Evolutionary conservation across 2,797 vertebrate genomes (phyloP), one percentile per base, ranked within the genome.

Genomic region (Leuciscus waleckii): DNA sequence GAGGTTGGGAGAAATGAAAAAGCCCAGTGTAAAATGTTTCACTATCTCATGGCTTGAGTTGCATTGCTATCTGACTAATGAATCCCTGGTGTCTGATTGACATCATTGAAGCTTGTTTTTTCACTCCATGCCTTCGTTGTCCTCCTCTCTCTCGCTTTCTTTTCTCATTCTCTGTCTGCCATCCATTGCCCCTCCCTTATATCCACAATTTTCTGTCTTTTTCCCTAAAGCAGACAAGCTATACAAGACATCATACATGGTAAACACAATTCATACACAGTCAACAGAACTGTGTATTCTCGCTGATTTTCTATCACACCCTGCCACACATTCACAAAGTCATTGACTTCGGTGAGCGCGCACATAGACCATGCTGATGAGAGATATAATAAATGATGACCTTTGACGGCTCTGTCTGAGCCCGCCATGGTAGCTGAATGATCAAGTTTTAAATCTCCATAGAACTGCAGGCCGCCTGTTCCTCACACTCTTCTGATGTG

Each of bases 11-110:
- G 65, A 71, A 49, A 58, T 43, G 83, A 88, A 86, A 88, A 87
- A 81, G 88, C 82, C 65, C 76, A 81, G 80, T 79, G 76, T 84
- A 83, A 77, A 84, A 85, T 86, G 86, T 92, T 92, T 93, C 90
- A 79, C 85, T 87, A 88, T 82, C 65, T 86, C 82, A 86, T 58
- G 87, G 83, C 49, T 46, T 89, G 87, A 92, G 76, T 85, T 91
- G 56, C 61, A 86, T 79, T 89, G 80, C 87, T 89, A 87, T 88
- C 91, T 89, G 89, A 85, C 70, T 91, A 92, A 92, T 89, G 91
- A 91, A 92, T 79, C 90, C 90, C 90, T 63, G 86, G 87, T 70
- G 68, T 85, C 75, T 88, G 73, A 85, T 85, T 86, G 88, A 88
- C 79, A 81, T 82, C 87, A 86, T 86, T 91, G 86, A 80, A 87